phyloP scores from a whole-genome alignment of 1,140 invertebrate species.

The Lepidurus apus region DNA sequence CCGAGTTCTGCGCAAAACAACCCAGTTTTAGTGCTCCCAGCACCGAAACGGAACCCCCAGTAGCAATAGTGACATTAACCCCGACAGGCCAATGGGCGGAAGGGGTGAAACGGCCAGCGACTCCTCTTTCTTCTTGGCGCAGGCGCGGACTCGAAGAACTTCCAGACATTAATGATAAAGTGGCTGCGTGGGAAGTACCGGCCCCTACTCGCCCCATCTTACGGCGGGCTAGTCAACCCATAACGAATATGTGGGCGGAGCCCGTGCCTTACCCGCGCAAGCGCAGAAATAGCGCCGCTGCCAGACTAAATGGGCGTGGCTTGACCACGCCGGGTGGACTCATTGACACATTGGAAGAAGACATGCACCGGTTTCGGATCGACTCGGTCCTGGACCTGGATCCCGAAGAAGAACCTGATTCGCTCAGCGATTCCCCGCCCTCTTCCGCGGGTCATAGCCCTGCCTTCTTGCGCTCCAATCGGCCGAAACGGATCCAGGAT shows the following conservation, averaged over 20 bases:
- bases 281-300: neutral
- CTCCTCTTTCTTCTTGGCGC: neutral
- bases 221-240: constrained; percentile 27
- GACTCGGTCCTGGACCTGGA: constrained; percentile 32
- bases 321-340: neutral
- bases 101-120: neutral
- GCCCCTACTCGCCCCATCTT: constrained; percentile 23
- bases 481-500: neutral
- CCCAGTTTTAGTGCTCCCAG: too few species aligned
- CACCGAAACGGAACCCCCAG: too few species aligned
- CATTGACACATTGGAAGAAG: constrained; percentile 26
- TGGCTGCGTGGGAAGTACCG: neutral
- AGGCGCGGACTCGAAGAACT: neutral
- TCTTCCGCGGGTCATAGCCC: constrained; percentile 31
- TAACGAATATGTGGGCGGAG: constrained; percentile 6
- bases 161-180: neutral
- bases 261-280: neutral
- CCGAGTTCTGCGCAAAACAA: too few species aligned
- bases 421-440: constrained; percentile 25
- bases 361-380: constrained; percentile 29
- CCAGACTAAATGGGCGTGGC: neutral
- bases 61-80: neutral
- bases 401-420: constrained; percentile 31
- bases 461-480: constrained; percentile 21
- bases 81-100: neutral